Evolutionary conservation across 2,888 invertebrate genomes (phyloP).

Genomic region (Macrosiphum euphorbiae): DNA sequence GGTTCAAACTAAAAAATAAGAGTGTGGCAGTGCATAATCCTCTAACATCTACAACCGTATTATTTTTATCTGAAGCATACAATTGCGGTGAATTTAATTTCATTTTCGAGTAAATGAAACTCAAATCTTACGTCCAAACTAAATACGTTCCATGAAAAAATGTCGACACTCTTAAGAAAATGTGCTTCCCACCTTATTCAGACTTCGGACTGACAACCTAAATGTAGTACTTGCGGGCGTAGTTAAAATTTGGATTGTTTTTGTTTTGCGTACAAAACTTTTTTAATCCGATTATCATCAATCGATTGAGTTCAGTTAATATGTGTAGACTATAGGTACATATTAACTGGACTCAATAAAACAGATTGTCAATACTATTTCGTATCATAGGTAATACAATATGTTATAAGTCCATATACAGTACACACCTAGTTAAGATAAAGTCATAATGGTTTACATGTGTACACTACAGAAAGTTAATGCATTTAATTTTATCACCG

Average conservation of each 20-base stretch:
- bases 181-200: neutral
- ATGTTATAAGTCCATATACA: neutral
- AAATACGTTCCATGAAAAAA: neutral
- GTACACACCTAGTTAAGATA: neutral
- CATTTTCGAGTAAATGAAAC: neutral
- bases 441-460: neutral
- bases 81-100: neutral
- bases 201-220: neutral
- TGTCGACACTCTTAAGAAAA: neutral
- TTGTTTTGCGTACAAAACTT: neutral
- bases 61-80: neutral
- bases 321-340: too few relatives aligned
- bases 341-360: neutral
- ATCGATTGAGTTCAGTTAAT: neutral
- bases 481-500: neutral
- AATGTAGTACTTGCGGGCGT: neutral
- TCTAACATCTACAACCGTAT: neutral
- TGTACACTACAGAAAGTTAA: neutral
- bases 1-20: neutral
- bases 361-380: neutral
- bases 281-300: neutral
- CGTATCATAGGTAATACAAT: neutral
- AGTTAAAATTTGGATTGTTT: too few relatives aligned
- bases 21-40: neutral
- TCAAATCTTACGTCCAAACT: neutral